A percentile compares a stretch with the other conserved stretches of the same genome.
phyloP scores from a whole-genome alignment of 2,113 vertebrate genomes.

The Regulus satrapa region DNA sequence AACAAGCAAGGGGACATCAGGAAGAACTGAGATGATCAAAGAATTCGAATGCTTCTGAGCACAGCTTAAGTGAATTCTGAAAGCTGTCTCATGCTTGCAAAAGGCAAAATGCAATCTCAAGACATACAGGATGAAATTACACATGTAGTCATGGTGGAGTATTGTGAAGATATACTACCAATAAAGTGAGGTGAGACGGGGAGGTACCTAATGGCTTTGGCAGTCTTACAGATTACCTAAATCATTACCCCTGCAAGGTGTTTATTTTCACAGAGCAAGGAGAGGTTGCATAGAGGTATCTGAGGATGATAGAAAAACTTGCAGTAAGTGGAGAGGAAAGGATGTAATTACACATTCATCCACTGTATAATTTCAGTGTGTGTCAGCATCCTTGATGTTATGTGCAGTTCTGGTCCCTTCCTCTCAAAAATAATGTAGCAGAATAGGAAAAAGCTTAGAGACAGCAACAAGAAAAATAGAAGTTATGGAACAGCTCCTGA shows the following conservation, averaged over 20 bases:
- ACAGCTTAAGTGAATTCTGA: neutral
- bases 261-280: neutral
- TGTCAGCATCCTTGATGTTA: constrained; percentile 23
- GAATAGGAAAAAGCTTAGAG: neutral
- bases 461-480: neutral
- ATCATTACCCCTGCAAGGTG: neutral
- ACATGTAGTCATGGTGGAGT: neutral
- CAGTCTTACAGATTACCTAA: neutral
- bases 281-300: neutral
- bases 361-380: constrained; percentile 17
- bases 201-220: neutral
- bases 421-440: neutral
- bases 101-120: neutral
- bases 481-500: neutral
- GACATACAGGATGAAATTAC: neutral
- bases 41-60: neutral
- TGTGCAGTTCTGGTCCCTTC: neutral
- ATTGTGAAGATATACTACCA: neutral
- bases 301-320: constrained; percentile 11
- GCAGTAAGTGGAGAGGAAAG: neutral
- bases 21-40: neutral
- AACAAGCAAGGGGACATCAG: neutral
- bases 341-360: constrained; percentile 30
- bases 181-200: neutral
- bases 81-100: neutral